Conservation (phyloP, 2,797 vertebrate species). For the Xyrichtys novacula region DNA sequence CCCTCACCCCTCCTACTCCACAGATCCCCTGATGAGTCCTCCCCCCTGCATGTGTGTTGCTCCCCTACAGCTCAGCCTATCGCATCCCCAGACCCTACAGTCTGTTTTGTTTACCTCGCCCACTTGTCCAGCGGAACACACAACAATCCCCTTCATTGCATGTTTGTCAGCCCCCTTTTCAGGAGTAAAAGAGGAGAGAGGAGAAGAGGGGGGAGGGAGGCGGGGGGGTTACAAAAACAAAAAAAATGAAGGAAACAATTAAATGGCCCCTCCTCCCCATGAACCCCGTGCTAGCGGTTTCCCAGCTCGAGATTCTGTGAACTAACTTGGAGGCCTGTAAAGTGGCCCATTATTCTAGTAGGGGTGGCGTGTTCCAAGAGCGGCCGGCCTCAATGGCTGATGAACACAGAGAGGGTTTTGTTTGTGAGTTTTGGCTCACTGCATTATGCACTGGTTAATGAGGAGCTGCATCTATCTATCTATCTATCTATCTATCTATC, state of each 20-base stretch:
- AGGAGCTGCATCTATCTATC: conserved; percentile 75
- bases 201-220: conserved; percentile 1
- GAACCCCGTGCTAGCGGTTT: conserved; percentile 82
- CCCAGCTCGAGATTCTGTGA: conserved; percentile 87
- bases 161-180: conserved; percentile 85
- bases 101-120: conserved; percentile 83
- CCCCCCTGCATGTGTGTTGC: conserved; percentile 48
- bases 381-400: conserved; percentile 80
- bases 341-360: conserved; percentile 85
- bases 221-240: conserved; percentile 67
- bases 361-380: conserved; percentile 84
- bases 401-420: conserved; percentile 85
- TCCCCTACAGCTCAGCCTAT: conserved; percentile 68
- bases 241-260: conserved; percentile 83
- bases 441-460: conserved; percentile 83
- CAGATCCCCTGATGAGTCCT: conserved; percentile 58
- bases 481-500: conserved; percentile 71
- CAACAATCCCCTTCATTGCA: conserved; percentile 85
- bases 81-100: conserved; percentile 65
- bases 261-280: conserved; percentile 78
- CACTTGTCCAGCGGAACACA: conserved; percentile 82
- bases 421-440: conserved; percentile 79
- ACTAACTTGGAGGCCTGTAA: conserved; percentile 85
- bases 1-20: conserved; percentile 49
- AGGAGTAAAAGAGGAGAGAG: conserved; percentile 70